Conservation (phyloP, 2,113 vertebrate genomes). For the Corythornis vintsioides region DNA sequence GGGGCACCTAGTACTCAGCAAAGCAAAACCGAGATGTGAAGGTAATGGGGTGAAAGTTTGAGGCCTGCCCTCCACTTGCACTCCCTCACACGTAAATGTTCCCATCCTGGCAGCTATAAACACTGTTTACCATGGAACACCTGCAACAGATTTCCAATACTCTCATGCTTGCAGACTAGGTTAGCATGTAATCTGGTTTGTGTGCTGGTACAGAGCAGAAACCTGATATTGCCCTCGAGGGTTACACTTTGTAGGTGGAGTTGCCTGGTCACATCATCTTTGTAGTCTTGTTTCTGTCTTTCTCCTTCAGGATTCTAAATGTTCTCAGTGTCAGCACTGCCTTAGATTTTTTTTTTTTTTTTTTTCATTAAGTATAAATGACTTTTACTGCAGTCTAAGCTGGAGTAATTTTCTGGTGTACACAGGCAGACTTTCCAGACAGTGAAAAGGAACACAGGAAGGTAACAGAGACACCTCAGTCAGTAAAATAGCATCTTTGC, state of each 20-base stretch:
- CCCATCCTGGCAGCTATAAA: constrained; percentile 62
- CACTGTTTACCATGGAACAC: constrained; percentile 63
- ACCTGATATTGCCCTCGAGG: constrained; percentile 22
- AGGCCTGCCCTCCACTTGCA: constrained; percentile 67
- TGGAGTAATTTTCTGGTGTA: neutral
- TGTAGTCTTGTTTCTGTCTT: neutral
- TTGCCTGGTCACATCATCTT: constrained; percentile 25
- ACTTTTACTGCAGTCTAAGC: neutral
- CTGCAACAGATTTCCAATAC: constrained; percentile 58
- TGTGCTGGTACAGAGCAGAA: constrained; percentile 13
- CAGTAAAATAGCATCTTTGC: neutral
- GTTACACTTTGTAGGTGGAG: constrained; percentile 20
- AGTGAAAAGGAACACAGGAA: neutral
- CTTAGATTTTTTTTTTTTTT: neutral
- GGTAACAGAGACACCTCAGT: neutral
- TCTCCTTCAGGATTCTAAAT: neutral
- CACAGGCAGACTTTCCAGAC: neutral
- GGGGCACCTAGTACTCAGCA: neutral
- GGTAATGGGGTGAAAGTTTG: constrained; percentile 66
- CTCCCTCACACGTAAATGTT: constrained; percentile 50
- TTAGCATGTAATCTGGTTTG: constrained; percentile 14
- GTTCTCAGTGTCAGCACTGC: neutral
- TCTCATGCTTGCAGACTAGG: constrained; percentile 3
- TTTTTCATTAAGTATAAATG: neutral
- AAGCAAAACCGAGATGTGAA: constrained; percentile 51